phyloP scores from a whole-genome alignment of 2,797 vertebrate genomes.

The Squalus acanthias region DNA sequence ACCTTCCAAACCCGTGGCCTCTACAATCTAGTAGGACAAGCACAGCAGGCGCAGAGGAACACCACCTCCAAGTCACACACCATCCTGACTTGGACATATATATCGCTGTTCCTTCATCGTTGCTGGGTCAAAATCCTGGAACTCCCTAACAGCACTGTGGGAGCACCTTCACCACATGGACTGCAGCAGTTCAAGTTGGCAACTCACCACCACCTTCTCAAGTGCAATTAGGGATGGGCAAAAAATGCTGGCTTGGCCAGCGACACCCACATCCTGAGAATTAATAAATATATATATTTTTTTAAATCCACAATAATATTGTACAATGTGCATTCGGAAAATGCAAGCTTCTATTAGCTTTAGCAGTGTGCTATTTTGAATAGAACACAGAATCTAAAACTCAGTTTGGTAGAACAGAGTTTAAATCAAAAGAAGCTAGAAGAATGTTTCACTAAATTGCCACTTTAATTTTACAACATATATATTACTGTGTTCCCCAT shows the following conservation, averaged over 20 bases:
- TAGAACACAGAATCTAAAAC: background rate
- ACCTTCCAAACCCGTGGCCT: background rate
- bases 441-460: background rate
- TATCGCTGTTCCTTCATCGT: background rate
- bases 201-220: background rate
- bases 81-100: background rate
- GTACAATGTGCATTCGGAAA: background rate
- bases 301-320: background rate
- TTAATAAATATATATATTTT: background rate
- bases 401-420: background rate
- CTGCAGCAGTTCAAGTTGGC: background rate
- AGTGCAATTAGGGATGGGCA: background rate
- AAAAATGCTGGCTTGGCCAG: background rate
- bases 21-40: background rate
- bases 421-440: background rate
- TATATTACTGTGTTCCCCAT: background rate
- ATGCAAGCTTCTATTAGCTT: background rate
- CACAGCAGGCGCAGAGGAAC: too few species aligned
- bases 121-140: background rate
- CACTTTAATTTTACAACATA: background rate
- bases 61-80: background rate
- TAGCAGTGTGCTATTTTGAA: background rate
- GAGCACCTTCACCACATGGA: too few species aligned
- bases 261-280: too few species aligned
- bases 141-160: background rate